phyloP scores from a whole-genome alignment of 2,113 vertebrate species.

The Cricetomys ansorgei region DNA sequence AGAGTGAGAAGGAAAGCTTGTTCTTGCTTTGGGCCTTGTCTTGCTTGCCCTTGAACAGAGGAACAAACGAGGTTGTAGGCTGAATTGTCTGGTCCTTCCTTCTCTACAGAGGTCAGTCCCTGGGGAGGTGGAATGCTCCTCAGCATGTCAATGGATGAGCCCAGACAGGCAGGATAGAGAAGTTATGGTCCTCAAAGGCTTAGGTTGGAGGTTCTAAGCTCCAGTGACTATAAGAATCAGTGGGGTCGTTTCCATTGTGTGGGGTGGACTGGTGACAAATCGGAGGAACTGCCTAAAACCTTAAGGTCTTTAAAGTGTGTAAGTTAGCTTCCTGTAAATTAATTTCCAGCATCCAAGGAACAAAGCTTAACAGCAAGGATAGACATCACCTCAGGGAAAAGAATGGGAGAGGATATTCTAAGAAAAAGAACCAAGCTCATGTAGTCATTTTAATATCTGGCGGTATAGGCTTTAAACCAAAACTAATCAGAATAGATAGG shows the following conservation, averaged over 20 bases:
- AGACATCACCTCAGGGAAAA: too few relatives aligned
- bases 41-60: constrained; percentile 22
- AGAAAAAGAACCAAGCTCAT: too few relatives aligned
- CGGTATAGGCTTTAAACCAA: too few relatives aligned
- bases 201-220: not conserved
- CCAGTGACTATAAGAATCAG: not conserved
- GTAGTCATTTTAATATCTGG: too few relatives aligned
- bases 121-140: not conserved
- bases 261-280: not conserved
- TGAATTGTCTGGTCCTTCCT: not conserved
- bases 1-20: not conserved
- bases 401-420: too few relatives aligned
- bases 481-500: too few relatives aligned
- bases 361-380: too few relatives aligned
- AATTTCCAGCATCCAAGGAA: too few relatives aligned
- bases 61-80: not conserved
- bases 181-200: not conserved
- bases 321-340: not conserved
- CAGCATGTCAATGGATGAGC: not conserved
- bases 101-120: not conserved
- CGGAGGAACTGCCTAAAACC: not conserved
- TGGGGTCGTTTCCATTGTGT: not conserved
- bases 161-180: not conserved
- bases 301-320: not conserved
- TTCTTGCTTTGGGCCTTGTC: constrained; percentile 56